Evolutionary conservation across 2,888 invertebrate species (phyloP).

Genomic region (Metopia argyrocephala): DNA sequence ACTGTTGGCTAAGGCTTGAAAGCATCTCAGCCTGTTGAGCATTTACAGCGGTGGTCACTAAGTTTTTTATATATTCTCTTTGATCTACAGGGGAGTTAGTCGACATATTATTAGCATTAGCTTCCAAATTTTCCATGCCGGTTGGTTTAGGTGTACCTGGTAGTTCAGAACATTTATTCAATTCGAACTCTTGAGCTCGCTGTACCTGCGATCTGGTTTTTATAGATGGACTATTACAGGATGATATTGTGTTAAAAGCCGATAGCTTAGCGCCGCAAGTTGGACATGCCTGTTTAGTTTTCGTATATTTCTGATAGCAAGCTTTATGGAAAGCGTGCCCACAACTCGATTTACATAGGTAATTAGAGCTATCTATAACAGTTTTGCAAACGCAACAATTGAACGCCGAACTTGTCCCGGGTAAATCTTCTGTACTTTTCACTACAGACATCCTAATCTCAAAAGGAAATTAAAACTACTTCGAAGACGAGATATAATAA

Average conservation of each 20-base stretch:
- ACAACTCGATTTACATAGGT: neutral
- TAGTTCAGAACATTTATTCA: neutral
- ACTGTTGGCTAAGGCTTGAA: neutral
- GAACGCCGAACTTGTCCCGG: too few relatives aligned
- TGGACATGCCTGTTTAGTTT: neutral
- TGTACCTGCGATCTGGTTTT: neutral
- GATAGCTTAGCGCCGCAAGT: neutral
- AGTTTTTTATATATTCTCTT: too few relatives aligned
- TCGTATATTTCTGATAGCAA: neutral
- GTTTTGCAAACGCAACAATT: neutral
- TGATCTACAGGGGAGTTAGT: too few relatives aligned
- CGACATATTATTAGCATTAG: too few relatives aligned
- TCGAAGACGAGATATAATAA: too few relatives aligned
- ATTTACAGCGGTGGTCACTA: too few relatives aligned
- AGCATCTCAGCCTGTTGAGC: too few relatives aligned
- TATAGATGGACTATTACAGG: neutral
- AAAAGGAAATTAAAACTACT: too few relatives aligned
- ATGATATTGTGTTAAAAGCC: neutral
- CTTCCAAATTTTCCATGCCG: neutral
- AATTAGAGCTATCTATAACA: neutral
- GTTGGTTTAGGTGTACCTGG: neutral
- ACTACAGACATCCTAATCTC: too few relatives aligned
- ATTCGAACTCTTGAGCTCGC: neutral
- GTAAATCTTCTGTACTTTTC: too few relatives aligned
- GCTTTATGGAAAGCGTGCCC: constrained; percentile 9